Evolutionary conservation across 64 coral and sea anemone genomes (phyloP), one percentile per base, ranked within the genome.

Genomic region (Stylophora pistillata): DNA sequence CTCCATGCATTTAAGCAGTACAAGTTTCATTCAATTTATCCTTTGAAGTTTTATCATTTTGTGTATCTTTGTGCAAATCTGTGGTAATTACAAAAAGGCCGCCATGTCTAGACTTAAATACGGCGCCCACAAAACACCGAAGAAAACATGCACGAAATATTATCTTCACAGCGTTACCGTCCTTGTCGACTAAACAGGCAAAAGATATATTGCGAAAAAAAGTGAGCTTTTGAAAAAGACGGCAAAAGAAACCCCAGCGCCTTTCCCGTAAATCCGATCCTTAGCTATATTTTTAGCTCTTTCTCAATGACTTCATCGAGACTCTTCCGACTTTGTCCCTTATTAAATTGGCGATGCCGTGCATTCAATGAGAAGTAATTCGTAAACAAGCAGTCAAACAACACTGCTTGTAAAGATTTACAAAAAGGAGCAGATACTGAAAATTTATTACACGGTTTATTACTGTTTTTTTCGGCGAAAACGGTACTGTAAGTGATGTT

Each of bases 191-290:
- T 77, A 77, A 77, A 77, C 33, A 77, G 74, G 53, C 74, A 77
- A 77, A 77, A 77, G 74, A 77, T 77, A 77, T 77, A 77, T 77
- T 77, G 74, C 74, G 74, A 77, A 77, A 77, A 77, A 77, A 77
- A 77, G 74, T 77, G 74, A 77, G 74, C n/a, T 77, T 77, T 77
- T 16, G 74, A 77, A 77, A 77, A 77, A 77, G 74, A 77, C 74
- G 74, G 53, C 74, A 77, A 77, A 77, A 77, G 74, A 77, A 77
- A 77, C 74, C 17, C 74, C 74, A 29, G 28, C 74, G 74, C 26
- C 74, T 77, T 77, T 77, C 74, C 74, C n/a, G 20, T 30, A 30
- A 77, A 41, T 30, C 74, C n/a, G 33, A 30, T 30, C 74, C 33
- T 77, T 41, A 77, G 74, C 28, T 77, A 77, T 30, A 77, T 77